Evolutionary conservation across 2,888 invertebrate genomes (phyloP).

Genomic region (Diloba caeruleocephala): DNA sequence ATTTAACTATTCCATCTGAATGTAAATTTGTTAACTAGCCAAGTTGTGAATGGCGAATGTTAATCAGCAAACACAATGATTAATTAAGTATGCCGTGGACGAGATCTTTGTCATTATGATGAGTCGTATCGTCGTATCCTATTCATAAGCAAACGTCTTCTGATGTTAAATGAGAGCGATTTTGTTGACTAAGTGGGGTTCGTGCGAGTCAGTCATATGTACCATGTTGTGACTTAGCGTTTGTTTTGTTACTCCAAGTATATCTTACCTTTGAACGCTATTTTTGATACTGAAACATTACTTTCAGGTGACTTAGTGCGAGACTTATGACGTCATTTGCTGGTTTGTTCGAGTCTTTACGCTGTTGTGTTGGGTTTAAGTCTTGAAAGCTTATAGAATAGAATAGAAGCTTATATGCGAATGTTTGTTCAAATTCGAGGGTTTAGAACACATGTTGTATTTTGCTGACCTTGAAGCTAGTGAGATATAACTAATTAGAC

Average conservation of each 20-base stretch:
- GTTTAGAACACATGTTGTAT: too few relatives aligned
- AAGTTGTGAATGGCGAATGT: conserved; percentile 75
- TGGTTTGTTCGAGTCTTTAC: too few relatives aligned
- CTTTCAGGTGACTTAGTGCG: conserved; percentile 20
- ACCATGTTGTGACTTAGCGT: conserved; percentile 43
- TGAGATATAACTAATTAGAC: too few relatives aligned
- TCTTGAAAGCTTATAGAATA: background rate
- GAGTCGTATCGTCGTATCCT: conserved; percentile 66
- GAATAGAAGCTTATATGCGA: too few relatives aligned
- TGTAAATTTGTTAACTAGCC: conserved; percentile 80
- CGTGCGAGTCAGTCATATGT: conserved; percentile 35
- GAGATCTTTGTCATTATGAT: conserved; percentile 86
- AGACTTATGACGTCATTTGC: background rate
- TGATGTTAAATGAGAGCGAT: conserved; percentile 60
- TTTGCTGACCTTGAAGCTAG: too few relatives aligned
- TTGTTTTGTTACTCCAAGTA: conserved; percentile 18
- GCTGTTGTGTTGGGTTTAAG: background rate
- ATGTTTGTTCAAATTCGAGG: too few relatives aligned
- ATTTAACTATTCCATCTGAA: conserved; percentile 77
- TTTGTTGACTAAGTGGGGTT: conserved; percentile 55
- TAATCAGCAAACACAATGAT: conserved; percentile 85
- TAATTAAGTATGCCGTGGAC: conserved; percentile 80
- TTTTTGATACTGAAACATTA: conserved; percentile 37
- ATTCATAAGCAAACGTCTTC: conserved; percentile 75
- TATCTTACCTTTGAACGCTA: conserved; percentile 33